phyloP scores from a whole-genome alignment of 1,140 invertebrate genomes.

The Hestina assimilis region DNA sequence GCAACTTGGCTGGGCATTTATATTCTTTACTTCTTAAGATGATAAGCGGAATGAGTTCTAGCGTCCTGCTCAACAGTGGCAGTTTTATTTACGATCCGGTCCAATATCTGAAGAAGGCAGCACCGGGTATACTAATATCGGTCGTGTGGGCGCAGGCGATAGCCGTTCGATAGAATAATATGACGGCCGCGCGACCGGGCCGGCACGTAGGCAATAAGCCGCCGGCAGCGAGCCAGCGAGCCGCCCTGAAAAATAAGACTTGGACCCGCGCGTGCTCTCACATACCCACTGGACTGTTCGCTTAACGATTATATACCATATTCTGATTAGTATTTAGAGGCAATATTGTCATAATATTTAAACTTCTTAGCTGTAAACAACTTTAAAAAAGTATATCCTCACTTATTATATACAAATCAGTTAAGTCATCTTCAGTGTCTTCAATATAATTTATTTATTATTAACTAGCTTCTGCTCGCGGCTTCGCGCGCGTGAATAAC shows the following conservation, averaged over 20 bases:
- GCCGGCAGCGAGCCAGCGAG: slow-evolving; percentile 54
- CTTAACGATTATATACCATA: not conserved
- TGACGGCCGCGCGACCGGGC: slow-evolving; percentile 56
- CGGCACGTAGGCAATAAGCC: slow-evolving; percentile 76
- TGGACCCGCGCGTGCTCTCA: slow-evolving; percentile 40
- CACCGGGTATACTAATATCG: slow-evolving; percentile 68
- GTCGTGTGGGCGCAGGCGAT: slow-evolving; percentile 62
- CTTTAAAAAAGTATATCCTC: too few species aligned
- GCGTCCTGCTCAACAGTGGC: slow-evolving; percentile 33
- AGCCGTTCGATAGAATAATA: slow-evolving; percentile 74
- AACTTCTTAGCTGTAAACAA: not conserved
- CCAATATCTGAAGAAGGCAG: slow-evolving; percentile 71
- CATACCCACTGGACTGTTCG: slow-evolving; percentile 20
- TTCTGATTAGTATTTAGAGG: not conserved
- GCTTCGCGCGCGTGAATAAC: too few species aligned
- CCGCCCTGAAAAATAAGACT: slow-evolving; percentile 68
- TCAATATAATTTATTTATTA: too few species aligned
- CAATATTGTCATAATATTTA: not conserved
- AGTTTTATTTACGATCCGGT: slow-evolving; percentile 67
- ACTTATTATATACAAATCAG: too few species aligned
- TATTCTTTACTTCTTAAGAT: slow-evolving; percentile 35
- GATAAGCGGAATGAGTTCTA: slow-evolving; percentile 45
- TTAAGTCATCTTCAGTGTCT: too few species aligned
- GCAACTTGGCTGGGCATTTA: not conserved
- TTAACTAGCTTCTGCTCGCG: too few species aligned